phyloP scores from a whole-genome alignment of 2,888 invertebrate species.

The Clusia tigrina region DNA sequence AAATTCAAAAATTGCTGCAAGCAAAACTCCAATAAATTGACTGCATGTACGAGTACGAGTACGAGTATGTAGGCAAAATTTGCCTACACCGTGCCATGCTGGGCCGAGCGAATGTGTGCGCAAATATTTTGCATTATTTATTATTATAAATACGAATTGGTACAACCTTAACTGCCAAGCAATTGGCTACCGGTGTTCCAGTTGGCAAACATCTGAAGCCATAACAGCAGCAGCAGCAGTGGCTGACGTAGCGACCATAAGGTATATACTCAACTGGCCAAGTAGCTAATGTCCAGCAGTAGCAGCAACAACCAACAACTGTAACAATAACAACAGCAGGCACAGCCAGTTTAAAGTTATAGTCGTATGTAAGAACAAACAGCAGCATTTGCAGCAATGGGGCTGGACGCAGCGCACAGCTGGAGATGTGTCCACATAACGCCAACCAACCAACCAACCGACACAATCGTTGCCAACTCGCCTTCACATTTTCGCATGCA shows the following conservation, averaged over 20 bases:
- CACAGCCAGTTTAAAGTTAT: slow-evolving; percentile 7
- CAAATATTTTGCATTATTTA: slow-evolving; percentile 48
- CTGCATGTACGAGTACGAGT: background rate
- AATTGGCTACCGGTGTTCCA: slow-evolving; percentile 59
- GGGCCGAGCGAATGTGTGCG: too few species aligned
- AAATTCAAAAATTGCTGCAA: background rate
- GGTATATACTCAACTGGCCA: background rate
- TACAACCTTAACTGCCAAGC: slow-evolving; percentile 58
- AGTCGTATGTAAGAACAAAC: slow-evolving; percentile 9
- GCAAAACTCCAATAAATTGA: background rate
- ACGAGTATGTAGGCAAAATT: background rate
- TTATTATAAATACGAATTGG: slow-evolving; percentile 58
- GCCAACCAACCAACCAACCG: background rate
- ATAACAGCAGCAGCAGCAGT: slow-evolving; percentile 10
- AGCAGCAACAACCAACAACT: slow-evolving; percentile 19
- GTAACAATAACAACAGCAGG: slow-evolving; percentile 16
- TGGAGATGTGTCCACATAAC: slow-evolving; percentile 26
- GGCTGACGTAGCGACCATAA: slow-evolving; percentile 6
- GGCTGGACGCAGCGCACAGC: slow-evolving; percentile 27
- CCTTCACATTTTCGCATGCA: too few species aligned
- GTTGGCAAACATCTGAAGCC: slow-evolving; percentile 14
- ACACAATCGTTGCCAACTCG: slow-evolving; percentile 16
- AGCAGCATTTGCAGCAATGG: background rate
- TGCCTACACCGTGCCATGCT: too few species aligned
- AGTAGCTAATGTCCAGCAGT: slow-evolving; percentile 4